Base-by-base conservation (phyloP, 1,140 invertebrate species). In the Hylaeus volcanicus region DNA sequence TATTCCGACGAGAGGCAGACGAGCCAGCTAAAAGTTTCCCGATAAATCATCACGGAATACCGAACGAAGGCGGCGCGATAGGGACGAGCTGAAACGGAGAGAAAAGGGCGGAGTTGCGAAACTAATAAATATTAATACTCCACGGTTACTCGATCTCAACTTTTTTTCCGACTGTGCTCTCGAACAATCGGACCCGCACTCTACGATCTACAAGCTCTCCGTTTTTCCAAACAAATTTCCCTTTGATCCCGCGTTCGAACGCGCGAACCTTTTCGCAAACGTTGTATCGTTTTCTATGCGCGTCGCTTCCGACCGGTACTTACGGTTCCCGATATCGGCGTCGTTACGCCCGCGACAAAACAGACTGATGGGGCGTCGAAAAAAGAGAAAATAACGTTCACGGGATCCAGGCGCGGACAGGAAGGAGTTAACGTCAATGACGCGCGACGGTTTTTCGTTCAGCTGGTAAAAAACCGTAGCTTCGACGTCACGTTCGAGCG, bases 41-140 rank as follows among this genome's bases (percentile, higher is more conserved):
- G 82, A 89, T 90, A 90, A 90, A 90, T 90, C 87, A 90, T 90
- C 81, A 60, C 51, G 63, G 80, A 66, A 60, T 74, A 69, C 39
- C 48, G 61, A 76, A 73, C 37, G 15, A n/a, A 63, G 39, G 2
- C n/a, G 48, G n/a, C 4, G 15, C 43, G 72, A 68, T 9, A 9
- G 15, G 15, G 4, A 3, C 12, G 4, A 5, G 51, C 53, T 26
- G 43, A 58, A 45, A 66, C 69, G 63, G 15, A 60, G 37, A 48
- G n/a, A 87, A 87, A 88, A 75, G 66, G 82, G 79, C 81, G 76
- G 58, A 88, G 81, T 88, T 89, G 80, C 80, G 82, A 75, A 85
- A 88, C 87, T 89, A 90, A 89, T 90, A 90, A 90, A 90, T 91
- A 89, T 87, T 85, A 87, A 88, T 90, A 89, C 74, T 69, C 82